Base-by-base conservation (phyloP, 1,140 invertebrate species). In the Drosophila carrolli region DNA sequence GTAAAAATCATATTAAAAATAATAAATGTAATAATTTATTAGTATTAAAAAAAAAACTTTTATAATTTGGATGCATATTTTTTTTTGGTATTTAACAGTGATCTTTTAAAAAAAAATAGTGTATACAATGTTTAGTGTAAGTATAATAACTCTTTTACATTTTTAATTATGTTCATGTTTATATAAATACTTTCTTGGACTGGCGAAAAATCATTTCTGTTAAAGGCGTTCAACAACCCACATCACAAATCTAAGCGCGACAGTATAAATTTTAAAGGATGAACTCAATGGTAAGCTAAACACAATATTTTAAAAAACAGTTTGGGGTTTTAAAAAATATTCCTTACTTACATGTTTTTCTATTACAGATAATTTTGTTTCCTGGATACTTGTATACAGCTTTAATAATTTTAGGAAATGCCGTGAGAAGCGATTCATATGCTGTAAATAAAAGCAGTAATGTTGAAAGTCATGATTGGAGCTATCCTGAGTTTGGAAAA, bases 181-280 rank as follows among this genome's bases (percentile, higher is more conserved):
- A 72, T 73, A 73, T 73, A 73, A 73, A 73, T 61, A 70, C 47
- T 46, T 60, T 71, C 40, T 29, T 27, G 4, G 23, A 40, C 14
- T 4, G 23, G 27, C 51, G 19, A 38, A 13, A 38, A 23, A 47
- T 73, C 70, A 73, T 73, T 73, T 47, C 47, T 73, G 56, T 61
- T 60, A 10, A 47, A 53, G 67, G 27, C 29, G 19, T 44, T 41
- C n/a, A 71, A 37, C 65, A 23, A 58, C 9, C 37, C 44, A 29
- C 44, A 35, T 23, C 29, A 5, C 10, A 27, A 35, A 41, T 23
- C 9, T 0, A 23, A 38, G n/a, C 1, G 16, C 23, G 16, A 13
- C 38, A 16, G n/a, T 10, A 35, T 13, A 23, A 46, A 29, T 6
- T 32, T 29, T 5, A 14, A 40, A 47, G 11, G 40, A 75, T 75